Percentiles rank a stretch among this genome's conserved stretches.
Conservation (phyloP, 2,113 vertebrate species). For the Bos taurus region DNA sequence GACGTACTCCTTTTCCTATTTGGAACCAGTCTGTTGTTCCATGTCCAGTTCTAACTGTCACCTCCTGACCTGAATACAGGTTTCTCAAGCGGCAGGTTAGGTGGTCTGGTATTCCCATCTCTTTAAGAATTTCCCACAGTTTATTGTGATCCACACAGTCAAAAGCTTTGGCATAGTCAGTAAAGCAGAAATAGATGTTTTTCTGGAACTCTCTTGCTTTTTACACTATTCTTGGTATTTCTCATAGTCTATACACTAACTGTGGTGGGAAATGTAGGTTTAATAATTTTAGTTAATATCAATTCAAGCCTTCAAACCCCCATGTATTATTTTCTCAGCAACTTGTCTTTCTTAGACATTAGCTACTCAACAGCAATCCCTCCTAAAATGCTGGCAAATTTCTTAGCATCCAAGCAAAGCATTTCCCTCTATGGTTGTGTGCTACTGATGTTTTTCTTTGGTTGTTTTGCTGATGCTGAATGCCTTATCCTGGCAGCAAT, state of each 20-base stretch:
- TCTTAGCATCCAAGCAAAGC: constrained; percentile 42
- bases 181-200: too few species aligned
- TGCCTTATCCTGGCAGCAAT: constrained; percentile 65
- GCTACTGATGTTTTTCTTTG: constrained; percentile 65
- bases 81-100: too few species aligned
- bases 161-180: too few species aligned
- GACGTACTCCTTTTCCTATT: too few species aligned
- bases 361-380: constrained; percentile 63
- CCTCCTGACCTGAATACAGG: too few species aligned
- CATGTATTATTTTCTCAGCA: constrained; percentile 69
- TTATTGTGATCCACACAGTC: too few species aligned
- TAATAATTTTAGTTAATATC: constrained; percentile 44
- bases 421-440: constrained; percentile 57
- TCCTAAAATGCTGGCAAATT: constrained; percentile 67
- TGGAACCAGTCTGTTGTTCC: too few species aligned
- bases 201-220: too few species aligned
- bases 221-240: constrained; percentile 57
- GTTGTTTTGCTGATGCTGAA: constrained; percentile 55
- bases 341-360: constrained; percentile 70
- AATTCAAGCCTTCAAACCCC: constrained; percentile 52
- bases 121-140: too few species aligned
- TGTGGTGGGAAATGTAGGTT: constrained; percentile 49
- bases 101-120: too few species aligned
- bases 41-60: too few species aligned
- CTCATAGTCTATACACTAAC: constrained; percentile 39